Conservation (phyloP, 2,888 invertebrate genomes). For the Heliothis peltigera region DNA sequence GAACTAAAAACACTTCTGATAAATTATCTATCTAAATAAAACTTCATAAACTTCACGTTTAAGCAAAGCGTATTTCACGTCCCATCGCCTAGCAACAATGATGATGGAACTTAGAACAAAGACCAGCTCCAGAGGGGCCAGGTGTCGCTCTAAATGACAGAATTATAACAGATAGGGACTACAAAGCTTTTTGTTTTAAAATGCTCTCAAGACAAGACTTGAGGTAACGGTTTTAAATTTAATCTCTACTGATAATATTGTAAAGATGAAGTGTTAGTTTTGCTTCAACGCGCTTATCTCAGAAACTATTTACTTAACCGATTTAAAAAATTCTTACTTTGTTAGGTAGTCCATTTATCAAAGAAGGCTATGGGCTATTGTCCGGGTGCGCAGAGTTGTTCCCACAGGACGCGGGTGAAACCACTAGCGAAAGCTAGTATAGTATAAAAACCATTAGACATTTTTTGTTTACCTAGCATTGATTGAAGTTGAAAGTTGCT, state of each 20-base stretch:
- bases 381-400: too few relatives aligned
- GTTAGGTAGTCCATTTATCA: too few relatives aligned
- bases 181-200: constrained; percentile 59
- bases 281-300: too few relatives aligned
- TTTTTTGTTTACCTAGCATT: neutral
- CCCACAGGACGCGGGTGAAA: too few relatives aligned
- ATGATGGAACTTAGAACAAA: constrained; percentile 27
- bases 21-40: constrained; percentile 27
- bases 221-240: constrained; percentile 27
- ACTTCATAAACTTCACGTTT: constrained; percentile 21
- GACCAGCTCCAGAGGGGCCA: constrained; percentile 32
- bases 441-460: too few relatives aligned
- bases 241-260: too few relatives aligned
- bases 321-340: too few relatives aligned
- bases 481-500: constrained; percentile 8
- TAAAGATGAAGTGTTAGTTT: too few relatives aligned
- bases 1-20: too few relatives aligned
- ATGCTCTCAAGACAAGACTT: constrained; percentile 38
- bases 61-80: constrained; percentile 37
- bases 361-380: too few relatives aligned
- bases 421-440: too few relatives aligned
- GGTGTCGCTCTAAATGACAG: constrained; percentile 61
- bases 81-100: constrained; percentile 34
- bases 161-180: constrained; percentile 62
- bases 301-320: too few relatives aligned